phyloP scores from a whole-genome alignment of 1,140 invertebrate genomes.

The Zaprionus lachaisei region DNA sequence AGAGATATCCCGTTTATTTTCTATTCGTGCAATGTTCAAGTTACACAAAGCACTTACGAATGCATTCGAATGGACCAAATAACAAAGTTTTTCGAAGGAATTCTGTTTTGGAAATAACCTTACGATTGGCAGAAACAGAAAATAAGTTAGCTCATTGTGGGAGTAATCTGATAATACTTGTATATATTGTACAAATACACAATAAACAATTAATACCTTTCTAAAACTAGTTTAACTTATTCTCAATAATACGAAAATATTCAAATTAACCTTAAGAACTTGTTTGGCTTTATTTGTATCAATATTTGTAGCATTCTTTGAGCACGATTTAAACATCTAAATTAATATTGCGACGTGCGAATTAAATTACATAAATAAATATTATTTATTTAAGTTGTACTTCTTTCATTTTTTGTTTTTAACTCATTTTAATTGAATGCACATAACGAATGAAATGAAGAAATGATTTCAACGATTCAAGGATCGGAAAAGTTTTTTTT shows the following conservation, averaged over 20 bases:
- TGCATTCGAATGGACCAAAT: neutral
- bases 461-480: slow-evolving; percentile 11
- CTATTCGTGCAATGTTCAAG: neutral
- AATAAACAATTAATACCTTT: neutral
- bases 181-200: neutral
- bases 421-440: slow-evolving; percentile 49
- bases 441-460: slow-evolving; percentile 31
- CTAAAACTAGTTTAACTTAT: neutral
- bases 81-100: too few relatives aligned
- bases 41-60: neutral
- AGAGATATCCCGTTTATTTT: neutral
- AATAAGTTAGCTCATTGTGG: neutral
- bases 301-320: slow-evolving; percentile 46
- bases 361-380: slow-evolving; percentile 65
- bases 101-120: neutral
- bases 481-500: slow-evolving; percentile 36
- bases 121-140: neutral
- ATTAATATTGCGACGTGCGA: slow-evolving; percentile 38
- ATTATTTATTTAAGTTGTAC: slow-evolving; percentile 55
- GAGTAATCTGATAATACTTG: neutral
- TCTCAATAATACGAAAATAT: neutral
- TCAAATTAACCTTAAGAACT: neutral
- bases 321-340: slow-evolving; percentile 67
- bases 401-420: slow-evolving; percentile 29
- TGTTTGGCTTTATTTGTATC: slow-evolving; percentile 24